Evolutionary conservation across 2,888 invertebrate genomes (phyloP).

Genomic region (Tenthredo livida): DNA sequence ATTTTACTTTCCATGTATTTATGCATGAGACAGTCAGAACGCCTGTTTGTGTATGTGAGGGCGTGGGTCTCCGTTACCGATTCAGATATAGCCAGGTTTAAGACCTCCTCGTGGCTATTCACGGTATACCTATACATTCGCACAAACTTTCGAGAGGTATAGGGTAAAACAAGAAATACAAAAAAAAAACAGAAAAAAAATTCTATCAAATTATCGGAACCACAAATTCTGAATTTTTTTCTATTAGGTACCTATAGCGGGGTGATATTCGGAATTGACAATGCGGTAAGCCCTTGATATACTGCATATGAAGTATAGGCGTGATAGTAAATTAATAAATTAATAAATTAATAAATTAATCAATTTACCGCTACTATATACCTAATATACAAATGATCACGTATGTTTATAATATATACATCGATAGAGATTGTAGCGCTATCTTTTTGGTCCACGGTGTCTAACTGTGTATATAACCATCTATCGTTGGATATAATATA

Average conservation of each 20-base stretch:
- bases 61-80: conserved; percentile 70
- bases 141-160: neutral
- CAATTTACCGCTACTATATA: conserved; percentile 46
- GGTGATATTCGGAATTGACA: too few relatives aligned
- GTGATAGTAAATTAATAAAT: conserved; percentile 20
- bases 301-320: neutral
- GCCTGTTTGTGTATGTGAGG: conserved; percentile 58
- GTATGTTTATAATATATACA: neutral
- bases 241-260: too few relatives aligned
- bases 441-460: conserved; percentile 6
- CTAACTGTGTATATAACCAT: conserved; percentile 46
- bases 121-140: neutral
- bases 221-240: neutral
- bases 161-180: neutral
- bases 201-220: too few relatives aligned
- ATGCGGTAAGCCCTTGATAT: too few relatives aligned
- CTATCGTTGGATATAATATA: conserved; percentile 13
- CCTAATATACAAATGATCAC: neutral
- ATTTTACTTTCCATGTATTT: conserved; percentile 66
- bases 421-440: conserved; percentile 24
- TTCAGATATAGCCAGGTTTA: conserved; percentile 61
- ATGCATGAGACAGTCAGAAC: conserved; percentile 64
- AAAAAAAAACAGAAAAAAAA: neutral
- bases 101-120: neutral
- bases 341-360: conserved; percentile 37